Base-by-base conservation (phyloP, 1,140 invertebrate species). In the Cyrtorhinus lividipennis region DNA sequence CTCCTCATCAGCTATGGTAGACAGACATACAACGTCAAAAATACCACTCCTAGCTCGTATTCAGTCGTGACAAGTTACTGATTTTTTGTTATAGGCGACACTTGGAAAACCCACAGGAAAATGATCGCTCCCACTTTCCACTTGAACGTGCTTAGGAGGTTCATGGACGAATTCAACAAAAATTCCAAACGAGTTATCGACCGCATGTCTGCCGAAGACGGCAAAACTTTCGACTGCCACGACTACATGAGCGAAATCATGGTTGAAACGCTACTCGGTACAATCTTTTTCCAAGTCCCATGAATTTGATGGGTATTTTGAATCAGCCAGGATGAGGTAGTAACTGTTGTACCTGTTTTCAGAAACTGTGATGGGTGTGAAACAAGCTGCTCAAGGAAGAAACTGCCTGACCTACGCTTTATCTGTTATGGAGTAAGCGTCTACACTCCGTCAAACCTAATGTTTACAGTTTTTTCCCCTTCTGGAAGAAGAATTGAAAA, bases 231-330 rank as follows among this genome's bases (percentile, higher is more conserved):
- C 71, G 86, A 89, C 70, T 81, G 80, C 68, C 87, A 89, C 68
- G 82, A 89, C 70, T 88, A 88, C 75, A 88, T 89, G 86, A 88
- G 85, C 67, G 86, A 88, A 69, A 83, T 83, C 60, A 89, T 86
- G 15, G 87, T 89, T 1, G 86, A 89, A 74, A 88, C 88, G 66
- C 77, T 89, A 56, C 74, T 89, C 62, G 82, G 82, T 84, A 76
- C 78, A 77, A 12, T n/a, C 24, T 1, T 59, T 24, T 2, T 26
- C 20, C 27, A 20, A 60, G 10, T 8, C 23, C 15, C 0, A 58
- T 24, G 2, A 24, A 1, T 24, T 24, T 48, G 1, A 53, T 38
- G 30, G 15, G 15, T 15, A 5, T 38, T 38, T 38, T 5, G 30
- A 38, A 38, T 38, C 30, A 15, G 15, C 30, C 30, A 38, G 15